Conservation (phyloP, 2,797 vertebrate species). For the Melanotaenia boesemani region DNA sequence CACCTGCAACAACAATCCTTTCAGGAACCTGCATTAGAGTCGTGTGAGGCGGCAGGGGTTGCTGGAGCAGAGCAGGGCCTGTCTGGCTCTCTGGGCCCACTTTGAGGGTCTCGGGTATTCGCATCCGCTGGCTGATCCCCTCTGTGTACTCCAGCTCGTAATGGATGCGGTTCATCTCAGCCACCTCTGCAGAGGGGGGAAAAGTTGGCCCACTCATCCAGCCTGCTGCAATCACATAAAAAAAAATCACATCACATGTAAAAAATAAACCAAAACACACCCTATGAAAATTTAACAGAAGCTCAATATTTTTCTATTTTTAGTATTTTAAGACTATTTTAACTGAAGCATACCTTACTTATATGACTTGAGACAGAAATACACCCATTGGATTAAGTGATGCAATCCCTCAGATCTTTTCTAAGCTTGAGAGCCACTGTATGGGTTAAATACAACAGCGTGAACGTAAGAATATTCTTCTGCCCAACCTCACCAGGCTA, state of each 20-base stretch:
- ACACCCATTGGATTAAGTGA: not conserved
- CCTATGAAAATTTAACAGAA: not conserved
- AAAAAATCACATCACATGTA: slow-evolving; percentile 6
- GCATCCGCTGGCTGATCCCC: slow-evolving; percentile 97
- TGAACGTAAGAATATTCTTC: not conserved
- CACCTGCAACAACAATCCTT: slow-evolving; percentile 94
- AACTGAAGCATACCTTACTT: not conserved
- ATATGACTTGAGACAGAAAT: no score
- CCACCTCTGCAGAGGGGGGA: slow-evolving; percentile 88
- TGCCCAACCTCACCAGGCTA: not conserved
- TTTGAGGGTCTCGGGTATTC: slow-evolving; percentile 94
- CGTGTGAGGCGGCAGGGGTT: slow-evolving; percentile 80
- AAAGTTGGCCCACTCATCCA: slow-evolving; percentile 89
- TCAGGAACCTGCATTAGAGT: slow-evolving; percentile 96
- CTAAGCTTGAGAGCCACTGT: not conserved
- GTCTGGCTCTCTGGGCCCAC: slow-evolving; percentile 85
- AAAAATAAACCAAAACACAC: not conserved
- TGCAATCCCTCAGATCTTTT: not conserved
- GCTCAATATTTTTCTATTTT: no score
- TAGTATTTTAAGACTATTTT: not conserved
- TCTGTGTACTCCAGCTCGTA: slow-evolving; percentile 97
- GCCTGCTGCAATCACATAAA: no score
- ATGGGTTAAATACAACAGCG: not conserved
- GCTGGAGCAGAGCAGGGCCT: slow-evolving; percentile 72
- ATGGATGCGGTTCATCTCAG: slow-evolving; percentile 94